phyloP scores from a whole-genome alignment of 1,140 invertebrate genomes.

The Papilio machaon region DNA sequence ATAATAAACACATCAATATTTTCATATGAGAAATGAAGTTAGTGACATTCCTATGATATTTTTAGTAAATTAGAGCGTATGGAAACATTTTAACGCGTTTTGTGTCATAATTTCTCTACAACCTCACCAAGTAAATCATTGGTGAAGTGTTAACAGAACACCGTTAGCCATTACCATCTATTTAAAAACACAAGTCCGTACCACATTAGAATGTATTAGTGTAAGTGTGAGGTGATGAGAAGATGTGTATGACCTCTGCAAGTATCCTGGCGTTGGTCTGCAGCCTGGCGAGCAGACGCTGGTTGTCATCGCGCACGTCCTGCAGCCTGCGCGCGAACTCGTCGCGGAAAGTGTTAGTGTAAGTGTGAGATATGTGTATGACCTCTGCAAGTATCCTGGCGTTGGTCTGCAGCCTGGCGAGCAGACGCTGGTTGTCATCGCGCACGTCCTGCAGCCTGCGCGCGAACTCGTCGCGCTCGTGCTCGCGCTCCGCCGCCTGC shows the following conservation, averaged over 20 bases:
- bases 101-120: too few relatives aligned
- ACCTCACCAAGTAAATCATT: too few relatives aligned
- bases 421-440: conserved; percentile 84
- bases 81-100: background rate
- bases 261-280: conserved; percentile 81
- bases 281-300: conserved; percentile 84
- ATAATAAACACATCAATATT: background rate
- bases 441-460: conserved; percentile 84
- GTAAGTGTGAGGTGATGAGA: background rate
- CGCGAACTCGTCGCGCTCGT: conserved; percentile 89
- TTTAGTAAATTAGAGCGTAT: background rate
- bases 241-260: conserved; percentile 55
- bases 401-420: conserved; percentile 83
- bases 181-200: too few relatives aligned
- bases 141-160: background rate
- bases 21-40: background rate
- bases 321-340: conserved; percentile 86
- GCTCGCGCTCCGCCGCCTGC: conserved; percentile 89
- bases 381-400: conserved; percentile 77
- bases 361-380: background rate
- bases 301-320: conserved; percentile 83
- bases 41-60: background rate
- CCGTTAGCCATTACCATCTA: background rate
- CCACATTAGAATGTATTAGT: too few relatives aligned
- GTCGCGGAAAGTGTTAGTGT: conserved; percentile 83